Evolutionary conservation across 2,797 vertebrate species (phyloP).

Genomic region (Otolemur crassicaudatus): DNA sequence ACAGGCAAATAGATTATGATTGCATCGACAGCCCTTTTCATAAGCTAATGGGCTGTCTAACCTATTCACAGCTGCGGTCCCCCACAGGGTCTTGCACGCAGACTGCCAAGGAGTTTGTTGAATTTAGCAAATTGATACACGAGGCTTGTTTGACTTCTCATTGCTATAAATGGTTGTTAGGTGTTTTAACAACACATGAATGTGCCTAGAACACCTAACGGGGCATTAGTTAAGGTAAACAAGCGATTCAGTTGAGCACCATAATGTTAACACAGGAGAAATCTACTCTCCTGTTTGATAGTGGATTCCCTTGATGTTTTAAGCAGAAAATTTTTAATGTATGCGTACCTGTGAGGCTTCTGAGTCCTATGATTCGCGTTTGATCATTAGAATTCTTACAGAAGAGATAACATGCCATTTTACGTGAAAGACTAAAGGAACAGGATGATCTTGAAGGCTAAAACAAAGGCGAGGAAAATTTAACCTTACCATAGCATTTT

Average conservation of each 20-base stretch:
- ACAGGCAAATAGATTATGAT: slow-evolving; percentile 61
- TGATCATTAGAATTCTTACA: background rate
- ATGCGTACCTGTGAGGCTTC: background rate
- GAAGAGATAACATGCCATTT: background rate
- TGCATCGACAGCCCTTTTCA: slow-evolving; percentile 64
- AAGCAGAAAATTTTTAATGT: background rate
- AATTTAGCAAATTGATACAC: slow-evolving; percentile 71
- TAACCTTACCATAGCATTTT: background rate
- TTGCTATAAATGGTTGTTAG: slow-evolving; percentile 50
- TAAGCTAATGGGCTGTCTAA: slow-evolving; percentile 72
- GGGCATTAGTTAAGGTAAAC: slow-evolving; percentile 65
- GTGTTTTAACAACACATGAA: slow-evolving; percentile 62
- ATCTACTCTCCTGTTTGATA: slow-evolving; percentile 1
- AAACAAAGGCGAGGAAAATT: background rate
- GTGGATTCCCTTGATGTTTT: slow-evolving; percentile 31
- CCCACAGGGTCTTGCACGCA: slow-evolving; percentile 68
- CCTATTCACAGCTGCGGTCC: slow-evolving; percentile 45
- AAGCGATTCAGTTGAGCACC: slow-evolving; percentile 37
- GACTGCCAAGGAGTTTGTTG: slow-evolving; percentile 69
- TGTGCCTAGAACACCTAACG: slow-evolving; percentile 40
- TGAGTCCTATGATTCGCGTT: background rate
- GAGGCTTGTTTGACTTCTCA: slow-evolving; percentile 67
- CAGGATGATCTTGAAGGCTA: background rate
- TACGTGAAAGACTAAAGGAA: slow-evolving; percentile 29
- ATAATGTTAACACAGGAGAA: slow-evolving; percentile 17